Base-by-base conservation (phyloP, 2,113 vertebrate species). In the Amphiprion ocellaris region DNA sequence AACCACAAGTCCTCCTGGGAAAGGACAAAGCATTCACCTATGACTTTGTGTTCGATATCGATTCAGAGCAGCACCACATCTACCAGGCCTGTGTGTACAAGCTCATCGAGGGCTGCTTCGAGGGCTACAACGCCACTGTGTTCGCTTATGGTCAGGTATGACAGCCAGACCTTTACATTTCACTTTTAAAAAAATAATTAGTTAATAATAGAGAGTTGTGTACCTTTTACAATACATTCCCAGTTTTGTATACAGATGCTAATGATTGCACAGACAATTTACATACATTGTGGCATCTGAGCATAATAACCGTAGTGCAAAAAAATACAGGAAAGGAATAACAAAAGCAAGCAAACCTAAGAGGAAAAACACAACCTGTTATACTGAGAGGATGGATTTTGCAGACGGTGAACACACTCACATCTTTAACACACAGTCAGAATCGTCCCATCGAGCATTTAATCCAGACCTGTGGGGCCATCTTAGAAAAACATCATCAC, bases 1-100 rank as follows among this genome's bases (percentile, higher is more conserved):
- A 99, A 85, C 98, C 98, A 26, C 98, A 99, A 75, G 96, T 99
- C 52, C 95, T 99, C 46, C 94, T 99, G 92, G 98, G 98, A 67
- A 99, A 99, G 90, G 98, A 99, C 95, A 99, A 99, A 75, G 98
- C 98, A 85, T 99, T 99, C 90, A 99, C 98, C 59, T 99, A 98
- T 0, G 98, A 99, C 94, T 99, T 96, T 80, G 97, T 99, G 80
- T 98, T 98, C 3, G 97, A 99, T 91, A 46, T 96, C 53, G 96
- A 97, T 58, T 96, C 97, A 0, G 96, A 96, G 91, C 98, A 99
- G 90, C 93, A 96, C 14, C 78, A 90, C 60, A 95, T 99, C 82
- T 98, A 99, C 64, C 91, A 94, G 0, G 91, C 94, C 0, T 97
- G 97, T 0, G 97, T 99, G 75, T 87, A 95, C 90, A 96, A 96